Base-by-base conservation (phyloP, 2,888 invertebrate genomes). In the Lapara coniferarum region DNA sequence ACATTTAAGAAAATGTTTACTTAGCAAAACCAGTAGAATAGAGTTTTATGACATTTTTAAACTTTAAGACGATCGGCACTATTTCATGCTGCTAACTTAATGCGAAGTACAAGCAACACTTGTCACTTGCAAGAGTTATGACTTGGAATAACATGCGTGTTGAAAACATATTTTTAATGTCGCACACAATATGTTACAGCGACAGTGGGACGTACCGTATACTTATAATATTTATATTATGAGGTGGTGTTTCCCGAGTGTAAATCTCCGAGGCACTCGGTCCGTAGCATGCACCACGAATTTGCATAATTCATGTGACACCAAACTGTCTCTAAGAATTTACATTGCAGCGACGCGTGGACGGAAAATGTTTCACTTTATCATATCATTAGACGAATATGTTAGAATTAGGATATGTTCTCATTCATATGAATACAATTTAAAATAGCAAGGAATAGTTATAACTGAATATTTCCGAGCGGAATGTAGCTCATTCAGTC, bases 241-340 rank as follows among this genome's bases (percentile, higher is more conserved):
- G 80, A 82, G 80, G 81, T 82, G 78, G 75, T 75, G 77, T 77
- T 85, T 73, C 78, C 78, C 77, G 72, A 82, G 85, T 85, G 84
- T 86, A 88, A 89, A 89, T 90, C 86, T 85, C 75, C 76, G 76
- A 84, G 83, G 80, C 81, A 81, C 81, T 84, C 84, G 81, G 81
- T 68, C 58, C 68, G 51, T 51, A 78, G 81, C 79, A 78, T 85
- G 87, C 85, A 85, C 79, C 80, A 76, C 78, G 81, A 82, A 88
- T 90, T 88, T 89, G 81, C 88, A 89, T 89, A 91, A 90, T 91
- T 91, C 89, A 91, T 89, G 87, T 87, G 88, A 89, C 88, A 85
- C 78, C 81, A 83, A 85, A 85, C 85, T 86, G 85, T 85, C 83
- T 84, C 81, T 78, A 86, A 88, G 86, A 89, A 89, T 90, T 86